Evolutionary conservation across 2,797 vertebrate genomes (phyloP), one percentile per base, ranked within the genome.

Genomic region (Chromobotia macracanthus): DNA sequence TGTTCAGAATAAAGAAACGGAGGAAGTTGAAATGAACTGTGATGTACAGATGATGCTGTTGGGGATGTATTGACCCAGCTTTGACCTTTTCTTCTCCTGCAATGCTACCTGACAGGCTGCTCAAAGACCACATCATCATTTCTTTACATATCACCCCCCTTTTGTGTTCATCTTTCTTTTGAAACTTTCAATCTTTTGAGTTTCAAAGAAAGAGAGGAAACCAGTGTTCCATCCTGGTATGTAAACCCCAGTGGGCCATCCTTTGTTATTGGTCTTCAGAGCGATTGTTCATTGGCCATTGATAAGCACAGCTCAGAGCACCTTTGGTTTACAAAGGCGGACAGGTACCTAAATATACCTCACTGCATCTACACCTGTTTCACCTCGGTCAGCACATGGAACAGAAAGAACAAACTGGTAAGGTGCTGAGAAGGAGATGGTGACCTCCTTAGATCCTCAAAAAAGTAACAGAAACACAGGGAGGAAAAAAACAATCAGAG

Each of bases 151-250:
- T 87, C 87, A 82, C 80, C 86, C 87, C 84, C 85, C 87, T 80
- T 83, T 83, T 85, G 16, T 82, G 83, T 65, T 5, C 81, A 82
- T 38, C 65, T 81, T 85, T 82, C 82, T 87, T 82, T 86, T 89
- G 89, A 89, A 92, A 93, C 85, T n/a, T n/a, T 75, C 53, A 82
- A 91, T 91, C 87, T 88, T 87, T 90, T 89, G 84, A 77, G 86
- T 86, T 89, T 91, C 89, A 92, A 91, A 90, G 82, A 85, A 80
- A 83, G 78, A 44, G 79, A 23, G 71, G 80, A 78, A 77, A 82
- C 73, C 82, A 64, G 50, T 74, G 84, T 82, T 75, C 80, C 5
- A 6, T 83, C 65, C 66, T 53, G 31, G 60, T 89, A 89, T 89
- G 87, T 88, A 67, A 84, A 84, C 82, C 83, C 85, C 88, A 84